A percentile compares a stretch with the other conserved stretches of the same genome.
Evolutionary conservation across 2,888 invertebrate species (phyloP).

Genomic region (Stenichneumon culpator): DNA sequence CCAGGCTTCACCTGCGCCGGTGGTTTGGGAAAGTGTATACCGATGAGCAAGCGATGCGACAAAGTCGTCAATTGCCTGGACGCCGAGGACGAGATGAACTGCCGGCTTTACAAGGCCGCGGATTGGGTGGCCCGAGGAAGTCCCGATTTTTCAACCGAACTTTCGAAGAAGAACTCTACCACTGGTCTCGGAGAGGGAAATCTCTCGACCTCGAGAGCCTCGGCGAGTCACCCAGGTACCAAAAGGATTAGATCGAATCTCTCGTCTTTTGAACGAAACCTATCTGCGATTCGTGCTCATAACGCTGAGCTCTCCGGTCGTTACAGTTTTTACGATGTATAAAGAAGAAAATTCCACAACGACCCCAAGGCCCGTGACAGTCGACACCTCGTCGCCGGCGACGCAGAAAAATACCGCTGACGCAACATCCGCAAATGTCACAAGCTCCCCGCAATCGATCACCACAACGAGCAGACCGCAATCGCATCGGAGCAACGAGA

Average conservation of each 20-base stretch:
- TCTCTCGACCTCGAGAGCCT: not conserved
- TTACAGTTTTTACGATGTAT: slow-evolving; percentile 33
- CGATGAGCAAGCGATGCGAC: slow-evolving; percentile 89
- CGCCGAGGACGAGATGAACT: slow-evolving; percentile 93
- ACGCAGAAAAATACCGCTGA: slow-evolving; percentile 37
- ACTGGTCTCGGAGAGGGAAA: not conserved
- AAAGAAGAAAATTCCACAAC: slow-evolving; percentile 16
- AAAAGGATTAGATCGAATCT: not conserved
- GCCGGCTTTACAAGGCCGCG: slow-evolving; percentile 78
- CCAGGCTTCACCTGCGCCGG: slow-evolving; percentile 91
- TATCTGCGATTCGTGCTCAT: slow-evolving; percentile 9
- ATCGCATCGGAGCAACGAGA: slow-evolving; percentile 14
- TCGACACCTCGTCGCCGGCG: slow-evolving; percentile 13
- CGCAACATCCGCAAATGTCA: slow-evolving; percentile 72
- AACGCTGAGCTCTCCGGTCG: not conserved
- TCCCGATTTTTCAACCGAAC: not conserved
- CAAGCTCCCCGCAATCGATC: slow-evolving; percentile 82
- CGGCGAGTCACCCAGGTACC: slow-evolving; percentile 9
- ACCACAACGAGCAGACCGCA: slow-evolving; percentile 68
- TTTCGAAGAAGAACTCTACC: not conserved
- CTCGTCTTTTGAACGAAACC: not conserved
- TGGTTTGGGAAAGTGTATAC: slow-evolving; percentile 89
- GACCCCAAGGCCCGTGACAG: not conserved
- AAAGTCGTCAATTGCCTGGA: slow-evolving; percentile 91
- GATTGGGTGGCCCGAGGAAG: not conserved